phyloP scores from a whole-genome alignment of 2,797 vertebrate species.

The Anabas testudineus region DNA sequence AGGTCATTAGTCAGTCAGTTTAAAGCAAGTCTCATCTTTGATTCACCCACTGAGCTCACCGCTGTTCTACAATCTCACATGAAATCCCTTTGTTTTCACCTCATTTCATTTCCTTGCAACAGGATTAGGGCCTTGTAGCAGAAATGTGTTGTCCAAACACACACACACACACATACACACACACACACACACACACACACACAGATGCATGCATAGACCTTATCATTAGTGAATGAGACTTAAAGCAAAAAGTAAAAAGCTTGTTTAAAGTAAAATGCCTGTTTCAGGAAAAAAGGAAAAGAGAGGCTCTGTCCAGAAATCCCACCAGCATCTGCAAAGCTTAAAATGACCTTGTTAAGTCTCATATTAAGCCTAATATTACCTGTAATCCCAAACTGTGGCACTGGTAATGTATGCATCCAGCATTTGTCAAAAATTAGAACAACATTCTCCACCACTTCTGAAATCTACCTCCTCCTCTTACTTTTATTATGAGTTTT shows the following conservation, averaged over 20 bases:
- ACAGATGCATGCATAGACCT: no score
- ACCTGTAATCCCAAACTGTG: no score
- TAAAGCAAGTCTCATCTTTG: slow-evolving; percentile 67
- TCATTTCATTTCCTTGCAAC: slow-evolving; percentile 68
- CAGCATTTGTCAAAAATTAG: no score
- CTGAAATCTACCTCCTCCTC: neutral
- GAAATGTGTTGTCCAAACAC: slow-evolving; percentile 43
- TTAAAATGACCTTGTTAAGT: no score
- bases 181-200: slow-evolving; percentile 8
- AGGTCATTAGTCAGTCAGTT: slow-evolving; percentile 27
- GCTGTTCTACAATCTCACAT: slow-evolving; percentile 55
- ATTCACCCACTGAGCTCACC: slow-evolving; percentile 65
- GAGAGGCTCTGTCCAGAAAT: no score
- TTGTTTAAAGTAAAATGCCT: no score
- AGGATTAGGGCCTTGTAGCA: slow-evolving; percentile 62
- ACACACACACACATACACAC: neutral
- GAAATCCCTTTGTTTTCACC: slow-evolving; percentile 54
- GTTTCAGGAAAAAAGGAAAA: no score
- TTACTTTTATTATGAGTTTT: slow-evolving; percentile 20
- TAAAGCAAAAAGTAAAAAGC: no score
- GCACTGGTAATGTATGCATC: no score
- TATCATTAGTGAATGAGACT: no score
- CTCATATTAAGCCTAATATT: no score
- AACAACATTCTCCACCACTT: neutral
- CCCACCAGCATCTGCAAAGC: no score